Evolutionary conservation across 1,140 invertebrate genomes (phyloP).

Genomic region (Phthorimaea operculella): DNA sequence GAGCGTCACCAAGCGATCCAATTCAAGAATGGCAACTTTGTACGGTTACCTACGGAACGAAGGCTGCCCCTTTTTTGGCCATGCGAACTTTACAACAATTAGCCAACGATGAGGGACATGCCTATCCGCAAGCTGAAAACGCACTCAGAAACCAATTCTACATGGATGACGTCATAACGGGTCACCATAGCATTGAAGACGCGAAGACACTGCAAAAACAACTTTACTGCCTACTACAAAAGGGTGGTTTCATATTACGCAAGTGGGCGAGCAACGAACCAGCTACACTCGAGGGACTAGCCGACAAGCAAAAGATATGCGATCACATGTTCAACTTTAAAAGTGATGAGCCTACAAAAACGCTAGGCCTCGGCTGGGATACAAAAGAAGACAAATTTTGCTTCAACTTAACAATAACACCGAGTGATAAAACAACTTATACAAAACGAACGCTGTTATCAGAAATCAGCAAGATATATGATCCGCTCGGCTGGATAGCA

Average conservation of each 20-base stretch:
- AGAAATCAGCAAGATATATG: slow-evolving; percentile 27
- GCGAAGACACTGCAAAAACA: background rate
- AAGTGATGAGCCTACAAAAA: background rate
- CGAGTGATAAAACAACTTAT: background rate
- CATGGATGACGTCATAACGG: slow-evolving; percentile 5
- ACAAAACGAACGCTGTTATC: slow-evolving; percentile 22
- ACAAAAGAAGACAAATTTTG: background rate
- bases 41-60: slow-evolving; percentile 1
- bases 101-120: slow-evolving; percentile 17
- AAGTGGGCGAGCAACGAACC: slow-evolving; percentile 5
- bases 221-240: background rate
- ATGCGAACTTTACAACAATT: slow-evolving; percentile 30
- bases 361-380: background rate
- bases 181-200: background rate
- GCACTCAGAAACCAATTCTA: background rate
- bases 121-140: slow-evolving; percentile 17
- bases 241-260: slow-evolving; percentile 3
- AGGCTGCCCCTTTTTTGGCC: slow-evolving; percentile 21
- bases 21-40: background rate
- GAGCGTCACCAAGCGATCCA: background rate
- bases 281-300: background rate
- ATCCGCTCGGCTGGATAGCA: slow-evolving; percentile 42
- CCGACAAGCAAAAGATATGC: background rate
- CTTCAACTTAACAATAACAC: background rate
- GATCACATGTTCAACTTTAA: slow-evolving; percentile 1